Conservation (phyloP, 2,113 vertebrate species). For the Mesocricetus auratus region DNA sequence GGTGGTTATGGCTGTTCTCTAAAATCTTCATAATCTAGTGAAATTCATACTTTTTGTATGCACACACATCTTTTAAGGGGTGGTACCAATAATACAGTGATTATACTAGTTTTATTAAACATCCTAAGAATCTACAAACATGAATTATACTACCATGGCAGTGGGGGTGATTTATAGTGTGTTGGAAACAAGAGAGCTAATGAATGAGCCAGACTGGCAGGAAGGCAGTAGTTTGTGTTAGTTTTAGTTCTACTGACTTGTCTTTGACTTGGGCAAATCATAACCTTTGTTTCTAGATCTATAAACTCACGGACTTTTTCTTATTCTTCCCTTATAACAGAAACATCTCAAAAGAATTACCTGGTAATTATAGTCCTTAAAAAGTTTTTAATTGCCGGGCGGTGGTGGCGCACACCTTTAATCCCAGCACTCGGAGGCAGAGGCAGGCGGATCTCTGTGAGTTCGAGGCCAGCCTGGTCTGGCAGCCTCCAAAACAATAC, state of each 20-base stretch:
- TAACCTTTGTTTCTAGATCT: not conserved
- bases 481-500: too few relatives aligned
- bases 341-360: not conserved
- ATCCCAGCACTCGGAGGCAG: too few relatives aligned
- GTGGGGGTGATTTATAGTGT: not conserved
- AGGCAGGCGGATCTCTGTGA: too few relatives aligned
- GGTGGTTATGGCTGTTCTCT: not conserved
- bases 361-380: not conserved
- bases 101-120: not conserved
- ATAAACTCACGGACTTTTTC: not conserved
- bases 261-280: constrained; percentile 4
- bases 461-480: too few relatives aligned
- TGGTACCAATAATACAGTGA: not conserved
- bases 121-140: not conserved
- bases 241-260: not conserved
- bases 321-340: not conserved
- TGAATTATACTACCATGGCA: not conserved
- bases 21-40: not conserved
- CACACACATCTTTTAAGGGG: not conserved
- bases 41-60: too few relatives aligned
- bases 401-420: too few relatives aligned
- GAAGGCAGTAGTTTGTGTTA: not conserved
- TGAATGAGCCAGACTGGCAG: not conserved
- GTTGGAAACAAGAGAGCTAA: not conserved
- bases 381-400: too few relatives aligned